These are phyloP conservation scores for Rhorus exstirpatorius DNA, from an alignment of 2,888 invertebrate species.

Conservation along the genomic window DNA sequence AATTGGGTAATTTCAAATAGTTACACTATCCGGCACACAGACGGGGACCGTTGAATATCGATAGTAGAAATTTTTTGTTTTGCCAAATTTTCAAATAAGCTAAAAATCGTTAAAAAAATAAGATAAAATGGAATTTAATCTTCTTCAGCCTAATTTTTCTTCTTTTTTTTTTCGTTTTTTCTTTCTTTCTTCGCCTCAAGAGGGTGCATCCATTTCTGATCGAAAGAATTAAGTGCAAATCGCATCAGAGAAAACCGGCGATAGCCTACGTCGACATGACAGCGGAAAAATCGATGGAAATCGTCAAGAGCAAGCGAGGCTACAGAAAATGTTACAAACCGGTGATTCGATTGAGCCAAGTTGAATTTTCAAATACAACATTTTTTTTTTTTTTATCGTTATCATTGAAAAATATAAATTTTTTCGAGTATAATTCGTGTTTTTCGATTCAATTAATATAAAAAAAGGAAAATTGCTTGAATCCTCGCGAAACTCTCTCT, in stretches of 20 bases:
- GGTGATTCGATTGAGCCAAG: conserved; percentile 68
- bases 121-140: no score
- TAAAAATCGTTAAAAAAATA: no score
- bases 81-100: no score
- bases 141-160: no score
- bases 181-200: conserved; percentile 70
- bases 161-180: conserved; percentile 33
- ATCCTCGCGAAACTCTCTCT: no score
- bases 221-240: conserved; percentile 84
- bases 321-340: conserved; percentile 81
- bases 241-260: conserved; percentile 84
- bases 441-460: background rate
- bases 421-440: background rate
- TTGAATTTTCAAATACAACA: no score
- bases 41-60: no score
- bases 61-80: no score
- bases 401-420: no score
- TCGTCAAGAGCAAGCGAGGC: conserved; percentile 80
- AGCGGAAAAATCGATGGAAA: conserved; percentile 80
- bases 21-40: no score
- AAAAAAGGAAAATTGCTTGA: conserved; percentile 7
- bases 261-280: conserved; percentile 83
- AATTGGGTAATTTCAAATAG: no score
- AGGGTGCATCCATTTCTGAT: conserved; percentile 84
- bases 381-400: no score